A percentile compares a stretch with the other conserved stretches of the same genome.
phyloP scores from a whole-genome alignment of 2,797 vertebrate species.

The Octomys mimax region DNA sequence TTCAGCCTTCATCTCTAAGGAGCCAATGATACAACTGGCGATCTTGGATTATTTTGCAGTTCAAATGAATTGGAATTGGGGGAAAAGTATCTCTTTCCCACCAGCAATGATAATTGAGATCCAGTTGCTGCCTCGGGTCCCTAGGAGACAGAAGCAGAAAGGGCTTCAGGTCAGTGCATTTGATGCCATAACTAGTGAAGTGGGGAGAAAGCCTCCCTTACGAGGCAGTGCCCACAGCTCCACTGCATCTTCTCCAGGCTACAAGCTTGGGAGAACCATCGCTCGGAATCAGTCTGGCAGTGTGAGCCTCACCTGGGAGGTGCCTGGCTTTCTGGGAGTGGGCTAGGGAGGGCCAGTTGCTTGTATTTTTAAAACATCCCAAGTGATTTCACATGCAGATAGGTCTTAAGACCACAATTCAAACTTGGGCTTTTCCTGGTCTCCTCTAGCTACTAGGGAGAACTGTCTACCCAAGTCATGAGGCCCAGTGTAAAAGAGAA shows the following conservation, averaged over 20 bases:
- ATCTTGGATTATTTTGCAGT: neutral
- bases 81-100: neutral
- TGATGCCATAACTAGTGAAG: accelerated
- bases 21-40: neutral
- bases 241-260: neutral
- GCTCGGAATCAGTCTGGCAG: neutral
- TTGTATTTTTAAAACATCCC: neutral
- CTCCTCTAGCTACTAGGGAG: neutral
- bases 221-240: neutral
- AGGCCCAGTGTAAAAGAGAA: neutral
- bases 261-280: neutral
- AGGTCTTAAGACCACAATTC: neutral
- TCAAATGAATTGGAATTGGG: neutral
- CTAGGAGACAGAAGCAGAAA: neutral
- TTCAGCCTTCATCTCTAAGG: neutral
- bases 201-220: too few species aligned
- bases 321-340: neutral
- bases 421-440: neutral
- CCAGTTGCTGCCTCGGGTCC: neutral
- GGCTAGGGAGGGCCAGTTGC: neutral
- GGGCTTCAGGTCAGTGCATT: neutral
- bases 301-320: neutral
- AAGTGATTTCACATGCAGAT: neutral
- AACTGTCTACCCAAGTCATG: neutral
- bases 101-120: neutral